Evolutionary conservation across 1,140 invertebrate species (phyloP).

Genomic region (Cotesia glomerata): DNA sequence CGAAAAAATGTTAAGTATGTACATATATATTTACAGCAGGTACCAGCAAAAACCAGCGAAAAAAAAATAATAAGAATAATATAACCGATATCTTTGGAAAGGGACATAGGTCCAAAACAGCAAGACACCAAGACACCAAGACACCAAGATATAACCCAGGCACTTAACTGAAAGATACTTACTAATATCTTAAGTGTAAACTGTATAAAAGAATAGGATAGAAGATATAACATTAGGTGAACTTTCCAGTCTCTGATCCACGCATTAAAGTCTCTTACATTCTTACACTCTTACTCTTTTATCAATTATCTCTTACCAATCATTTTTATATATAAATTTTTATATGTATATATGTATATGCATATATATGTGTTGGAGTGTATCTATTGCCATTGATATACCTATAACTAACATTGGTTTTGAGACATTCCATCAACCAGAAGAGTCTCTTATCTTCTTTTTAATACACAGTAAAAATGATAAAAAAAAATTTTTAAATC

Average conservation of each 20-base stretch:
- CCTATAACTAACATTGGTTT: no score
- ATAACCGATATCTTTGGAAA: slow-evolving; percentile 62
- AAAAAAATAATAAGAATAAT: not conserved
- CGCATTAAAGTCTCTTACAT: slow-evolving; percentile 56
- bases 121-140: slow-evolving; percentile 15
- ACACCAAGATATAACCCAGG: not conserved
- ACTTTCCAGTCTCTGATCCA: slow-evolving; percentile 55
- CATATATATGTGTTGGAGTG: no score
- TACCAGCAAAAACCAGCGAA: not conserved
- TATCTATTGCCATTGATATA: no score
- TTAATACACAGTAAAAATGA: no score
- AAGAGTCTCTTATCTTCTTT: not conserved
- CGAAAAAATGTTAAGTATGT: slow-evolving; percentile 22
- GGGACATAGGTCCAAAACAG: slow-evolving; percentile 52
- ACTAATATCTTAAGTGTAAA: no score
- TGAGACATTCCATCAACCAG: slow-evolving; percentile 57
- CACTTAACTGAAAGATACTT: no score
- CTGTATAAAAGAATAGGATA: no score
- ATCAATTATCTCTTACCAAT: no score
- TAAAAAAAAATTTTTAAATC: no score
- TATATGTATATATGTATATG: no score
- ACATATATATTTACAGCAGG: not conserved
- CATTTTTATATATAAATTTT: no score
- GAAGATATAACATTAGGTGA: slow-evolving; percentile 50
- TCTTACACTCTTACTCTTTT: no score